Evolutionary conservation across 1,140 invertebrate genomes (phyloP).

Genomic region (Pachypeltis micranthus): DNA sequence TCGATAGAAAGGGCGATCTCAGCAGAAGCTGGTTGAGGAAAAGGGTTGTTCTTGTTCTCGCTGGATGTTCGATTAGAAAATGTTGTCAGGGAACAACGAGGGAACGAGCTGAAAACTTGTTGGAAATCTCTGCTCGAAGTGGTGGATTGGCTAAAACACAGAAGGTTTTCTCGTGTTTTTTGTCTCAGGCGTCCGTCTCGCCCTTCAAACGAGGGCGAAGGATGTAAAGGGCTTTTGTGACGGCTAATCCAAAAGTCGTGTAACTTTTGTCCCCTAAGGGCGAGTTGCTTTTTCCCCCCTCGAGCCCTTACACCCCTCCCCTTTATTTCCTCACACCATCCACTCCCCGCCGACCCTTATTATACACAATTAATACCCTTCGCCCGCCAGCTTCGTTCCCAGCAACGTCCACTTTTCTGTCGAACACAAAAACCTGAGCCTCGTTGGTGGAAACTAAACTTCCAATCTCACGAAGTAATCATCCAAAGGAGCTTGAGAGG

Average conservation of each 20-base stretch:
- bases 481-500: too few species aligned
- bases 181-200: neutral
- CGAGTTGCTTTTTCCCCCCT: neutral
- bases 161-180: neutral
- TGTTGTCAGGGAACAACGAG: neutral
- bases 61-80: conserved; percentile 3
- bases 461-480: too few species aligned
- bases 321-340: too few species aligned
- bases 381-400: neutral
- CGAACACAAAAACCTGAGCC: too few species aligned
- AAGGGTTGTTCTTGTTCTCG: neutral
- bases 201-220: neutral
- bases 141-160: neutral
- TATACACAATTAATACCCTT: conserved; percentile 4
- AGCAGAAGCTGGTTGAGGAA: too few species aligned
- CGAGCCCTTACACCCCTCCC: neutral
- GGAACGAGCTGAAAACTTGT: neutral
- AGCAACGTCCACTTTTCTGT: too few species aligned
- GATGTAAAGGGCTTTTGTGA: conserved; percentile 6
- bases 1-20: too few species aligned
- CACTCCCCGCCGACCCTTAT: neutral
- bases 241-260: conserved; percentile 9
- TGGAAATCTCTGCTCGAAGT: neutral
- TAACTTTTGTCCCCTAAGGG: neutral
- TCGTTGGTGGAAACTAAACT: too few species aligned